phyloP scores from a whole-genome alignment of 2,888 invertebrate genomes.

The Polietes domitor region DNA sequence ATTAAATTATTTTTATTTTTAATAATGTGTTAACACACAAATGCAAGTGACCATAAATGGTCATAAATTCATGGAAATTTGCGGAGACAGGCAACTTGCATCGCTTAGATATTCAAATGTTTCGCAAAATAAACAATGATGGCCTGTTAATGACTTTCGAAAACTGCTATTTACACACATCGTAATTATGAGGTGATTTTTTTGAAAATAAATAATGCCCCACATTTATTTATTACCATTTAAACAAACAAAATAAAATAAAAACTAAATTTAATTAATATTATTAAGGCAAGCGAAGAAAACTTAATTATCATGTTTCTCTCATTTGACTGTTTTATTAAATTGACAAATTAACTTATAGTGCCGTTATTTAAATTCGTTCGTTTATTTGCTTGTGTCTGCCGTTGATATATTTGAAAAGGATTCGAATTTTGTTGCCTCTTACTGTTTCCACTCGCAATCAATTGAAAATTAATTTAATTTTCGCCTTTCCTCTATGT shows the following conservation, averaged over 20 bases:
- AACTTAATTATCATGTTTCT: no score
- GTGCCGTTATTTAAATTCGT: neutral
- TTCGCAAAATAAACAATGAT: neutral
- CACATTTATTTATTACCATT: neutral
- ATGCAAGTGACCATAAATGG: conserved; percentile 21
- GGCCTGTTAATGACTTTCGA: neutral
- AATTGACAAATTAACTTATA: neutral
- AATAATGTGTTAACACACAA: conserved; percentile 13
- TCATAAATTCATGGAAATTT: neutral
- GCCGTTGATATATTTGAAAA: neutral
- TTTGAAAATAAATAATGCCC: neutral
- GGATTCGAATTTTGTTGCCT: neutral
- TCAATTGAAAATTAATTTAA: conserved; percentile 22
- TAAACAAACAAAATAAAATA: no score
- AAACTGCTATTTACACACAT: neutral
- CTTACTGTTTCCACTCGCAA: neutral
- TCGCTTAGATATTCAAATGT: neutral
- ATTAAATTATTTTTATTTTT: conserved; percentile 8
- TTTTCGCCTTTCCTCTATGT: neutral
- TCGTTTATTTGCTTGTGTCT: neutral
- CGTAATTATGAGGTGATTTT: neutral
- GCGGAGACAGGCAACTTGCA: neutral
- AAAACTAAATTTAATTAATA: no score
- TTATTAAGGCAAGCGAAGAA: no score
- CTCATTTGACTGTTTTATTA: neutral